phyloP scores from a whole-genome alignment of 1,140 invertebrate genomes.

The Apis mellifera region Amel_HAv3.1 CM009931.2:4986001-4986500 shows the following conservation, averaged over 20 bases:
- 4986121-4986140: no score
- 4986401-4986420: conserved; percentile 63
- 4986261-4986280: background rate
- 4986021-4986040: no score
- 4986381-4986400: conserved; percentile 66
- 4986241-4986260: no score
- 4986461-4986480: conserved; percentile 30
- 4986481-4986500: background rate
- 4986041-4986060: no score
- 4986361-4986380: conserved; percentile 53
- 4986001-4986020: no score
- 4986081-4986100: no score
- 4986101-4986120: no score
- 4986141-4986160: background rate
- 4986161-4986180: background rate
- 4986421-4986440: conserved; percentile 45
- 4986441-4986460: conserved; percentile 46
- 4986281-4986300: background rate
- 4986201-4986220: background rate
- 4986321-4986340: conserved; percentile 6
- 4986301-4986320: conserved; percentile 21
- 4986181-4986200: background rate
- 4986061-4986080: no score
- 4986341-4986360: conserved; percentile 28
- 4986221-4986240: background rate